Evolutionary conservation across 2,797 vertebrate genomes (phyloP).

Genomic region (Tapera naevia): DNA sequence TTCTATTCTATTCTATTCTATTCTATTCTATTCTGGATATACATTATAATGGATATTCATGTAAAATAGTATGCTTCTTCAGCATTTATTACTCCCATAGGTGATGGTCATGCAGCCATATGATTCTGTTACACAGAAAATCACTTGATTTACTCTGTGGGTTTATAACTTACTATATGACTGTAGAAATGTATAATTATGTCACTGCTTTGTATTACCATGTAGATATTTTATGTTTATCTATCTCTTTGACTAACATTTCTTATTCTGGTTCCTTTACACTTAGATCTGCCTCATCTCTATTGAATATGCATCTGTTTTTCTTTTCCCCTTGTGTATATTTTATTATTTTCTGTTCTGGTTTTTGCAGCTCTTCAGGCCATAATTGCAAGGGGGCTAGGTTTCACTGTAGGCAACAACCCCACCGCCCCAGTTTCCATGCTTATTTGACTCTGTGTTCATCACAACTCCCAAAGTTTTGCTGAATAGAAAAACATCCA

Average conservation of each 20-base stretch:
- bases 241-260: not conserved
- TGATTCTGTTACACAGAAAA: not conserved
- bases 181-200: not conserved
- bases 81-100: not conserved
- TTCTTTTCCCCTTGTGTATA: not conserved
- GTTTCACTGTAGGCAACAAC: not conserved
- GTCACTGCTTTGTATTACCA: not conserved
- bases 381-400: not conserved
- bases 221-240: not conserved
- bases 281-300: not conserved
- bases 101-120: not conserved
- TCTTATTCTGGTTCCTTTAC: not conserved
- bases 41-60: not conserved
- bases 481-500: not conserved
- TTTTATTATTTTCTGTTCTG: not conserved
- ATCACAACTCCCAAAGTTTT: not conserved
- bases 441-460: not conserved
- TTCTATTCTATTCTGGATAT: not conserved
- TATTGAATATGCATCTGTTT: not conserved
- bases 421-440: not conserved
- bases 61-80: not conserved
- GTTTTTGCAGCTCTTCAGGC: not conserved
- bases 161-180: not conserved
- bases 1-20: not conserved
- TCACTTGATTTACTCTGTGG: not conserved